Conservation (phyloP, 2,113 vertebrate genomes). For the Malurus alboscapulatus region DNA sequence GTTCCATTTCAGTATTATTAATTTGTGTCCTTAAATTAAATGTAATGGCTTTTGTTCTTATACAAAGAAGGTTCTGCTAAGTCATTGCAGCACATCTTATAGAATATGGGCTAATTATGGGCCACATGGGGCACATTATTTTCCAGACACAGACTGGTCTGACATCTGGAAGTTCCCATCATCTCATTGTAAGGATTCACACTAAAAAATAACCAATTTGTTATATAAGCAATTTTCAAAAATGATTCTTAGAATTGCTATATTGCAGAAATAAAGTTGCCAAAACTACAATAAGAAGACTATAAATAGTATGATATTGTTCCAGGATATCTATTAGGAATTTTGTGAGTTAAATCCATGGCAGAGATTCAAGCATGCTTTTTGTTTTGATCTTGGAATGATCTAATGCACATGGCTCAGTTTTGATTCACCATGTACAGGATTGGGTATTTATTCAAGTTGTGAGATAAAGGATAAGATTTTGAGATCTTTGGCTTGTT, state of each 20-base stretch:
- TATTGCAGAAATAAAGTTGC: not conserved
- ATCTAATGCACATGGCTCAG: not conserved
- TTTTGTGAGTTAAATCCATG: not conserved
- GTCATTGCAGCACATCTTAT: not conserved
- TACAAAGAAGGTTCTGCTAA: not conserved
- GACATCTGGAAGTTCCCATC: not conserved
- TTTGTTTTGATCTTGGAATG: not conserved
- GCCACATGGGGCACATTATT: not conserved
- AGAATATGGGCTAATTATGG: not conserved
- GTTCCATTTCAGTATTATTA: not conserved
- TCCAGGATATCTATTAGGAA: not conserved
- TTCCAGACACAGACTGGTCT: not conserved
- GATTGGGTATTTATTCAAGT: not conserved
- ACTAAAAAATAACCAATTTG: not conserved
- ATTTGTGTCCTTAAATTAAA: not conserved
- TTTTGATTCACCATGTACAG: not conserved
- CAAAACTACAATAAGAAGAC: not conserved
- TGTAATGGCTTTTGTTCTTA: not conserved
- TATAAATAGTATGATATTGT: not conserved
- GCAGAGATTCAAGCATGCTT: not conserved
- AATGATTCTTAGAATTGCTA: not conserved
- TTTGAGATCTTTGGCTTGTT: not conserved
- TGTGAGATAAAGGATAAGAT: not conserved
- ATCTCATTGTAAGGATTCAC: not conserved
- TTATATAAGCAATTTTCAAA: not conserved